Conservation (phyloP, 2,797 vertebrate species). For the Poecile montanus region DNA sequence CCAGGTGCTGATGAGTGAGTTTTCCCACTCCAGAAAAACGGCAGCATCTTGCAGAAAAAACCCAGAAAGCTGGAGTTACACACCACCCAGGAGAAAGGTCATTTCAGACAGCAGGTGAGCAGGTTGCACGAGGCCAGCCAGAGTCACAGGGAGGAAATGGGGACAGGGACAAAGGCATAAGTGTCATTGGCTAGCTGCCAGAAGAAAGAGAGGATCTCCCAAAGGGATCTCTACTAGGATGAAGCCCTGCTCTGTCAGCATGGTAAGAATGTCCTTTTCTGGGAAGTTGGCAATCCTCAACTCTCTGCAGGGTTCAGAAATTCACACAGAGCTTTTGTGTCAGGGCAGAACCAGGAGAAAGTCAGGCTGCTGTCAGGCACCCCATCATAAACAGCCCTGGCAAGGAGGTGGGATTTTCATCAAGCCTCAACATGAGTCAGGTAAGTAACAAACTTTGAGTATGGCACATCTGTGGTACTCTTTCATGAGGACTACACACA, state of each 20-base stretch:
- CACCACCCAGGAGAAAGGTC: conserved; percentile 63
- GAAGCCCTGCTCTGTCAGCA: background rate
- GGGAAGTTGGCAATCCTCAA: background rate
- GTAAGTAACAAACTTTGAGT: conserved; percentile 31
- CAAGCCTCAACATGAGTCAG: conserved; percentile 82
- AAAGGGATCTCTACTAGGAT: background rate
- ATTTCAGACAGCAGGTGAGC: conserved; percentile 76
- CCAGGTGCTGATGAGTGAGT: conserved; percentile 69
- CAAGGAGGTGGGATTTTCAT: conserved; percentile 59
- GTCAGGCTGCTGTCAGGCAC: conserved; percentile 73
- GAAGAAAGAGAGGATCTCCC: background rate
- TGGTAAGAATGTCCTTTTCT: background rate
- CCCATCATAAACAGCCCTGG: background rate
- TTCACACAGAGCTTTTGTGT: background rate
- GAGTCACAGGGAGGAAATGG: background rate
- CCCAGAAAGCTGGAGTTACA: conserved; percentile 72
- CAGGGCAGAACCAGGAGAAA: conserved; percentile 71
- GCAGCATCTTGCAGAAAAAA: conserved; percentile 72
- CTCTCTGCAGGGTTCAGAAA: background rate
- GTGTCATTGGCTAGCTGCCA: background rate
- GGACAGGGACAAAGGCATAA: background rate
- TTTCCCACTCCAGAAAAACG: conserved; percentile 76
- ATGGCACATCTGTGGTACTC: rapidly evolving
- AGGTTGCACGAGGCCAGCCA: background rate
- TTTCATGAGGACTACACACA: rapidly evolving